phyloP scores from a whole-genome alignment of 2,113 vertebrate species.

The Elanus axillaris region DNA sequence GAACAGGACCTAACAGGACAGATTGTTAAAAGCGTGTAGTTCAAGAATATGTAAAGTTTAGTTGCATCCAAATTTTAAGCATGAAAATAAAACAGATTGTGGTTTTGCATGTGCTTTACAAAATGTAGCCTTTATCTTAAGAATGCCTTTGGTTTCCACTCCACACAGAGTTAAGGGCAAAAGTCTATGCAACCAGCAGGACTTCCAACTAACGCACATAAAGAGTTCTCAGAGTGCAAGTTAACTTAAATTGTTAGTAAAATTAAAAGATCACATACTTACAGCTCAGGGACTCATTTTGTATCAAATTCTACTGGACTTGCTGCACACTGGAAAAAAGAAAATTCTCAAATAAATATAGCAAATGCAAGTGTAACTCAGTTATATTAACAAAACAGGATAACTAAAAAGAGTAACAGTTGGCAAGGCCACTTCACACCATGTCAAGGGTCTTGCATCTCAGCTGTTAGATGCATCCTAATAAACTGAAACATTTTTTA shows the following conservation, averaged over 20 bases:
- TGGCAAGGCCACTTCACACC: not conserved
- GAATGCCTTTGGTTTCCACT: not conserved
- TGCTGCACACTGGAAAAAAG: not conserved
- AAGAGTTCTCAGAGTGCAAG: not conserved
- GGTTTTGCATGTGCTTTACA: not conserved
- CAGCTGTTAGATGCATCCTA: not conserved
- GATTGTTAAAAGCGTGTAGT: not conserved
- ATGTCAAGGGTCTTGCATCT: not conserved
- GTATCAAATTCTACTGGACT: not conserved
- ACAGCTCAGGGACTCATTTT: not conserved
- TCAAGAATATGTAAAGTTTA: not conserved
- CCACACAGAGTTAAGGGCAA: not conserved
- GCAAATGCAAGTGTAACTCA: not conserved
- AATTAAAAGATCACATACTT: not conserved
- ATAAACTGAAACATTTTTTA: not conserved
- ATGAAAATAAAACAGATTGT: not conserved
- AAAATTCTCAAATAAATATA: not conserved
- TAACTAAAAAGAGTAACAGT: not conserved
- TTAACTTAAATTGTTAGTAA: not conserved
- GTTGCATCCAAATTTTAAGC: not conserved
- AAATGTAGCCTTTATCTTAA: not conserved
- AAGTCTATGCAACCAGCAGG: not conserved
- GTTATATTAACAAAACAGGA: not conserved
- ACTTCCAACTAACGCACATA: not conserved
- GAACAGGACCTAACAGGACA: not conserved